phyloP scores from a whole-genome alignment of 2,797 vertebrate genomes.

The Dendrocincla tyrannina region DNA sequence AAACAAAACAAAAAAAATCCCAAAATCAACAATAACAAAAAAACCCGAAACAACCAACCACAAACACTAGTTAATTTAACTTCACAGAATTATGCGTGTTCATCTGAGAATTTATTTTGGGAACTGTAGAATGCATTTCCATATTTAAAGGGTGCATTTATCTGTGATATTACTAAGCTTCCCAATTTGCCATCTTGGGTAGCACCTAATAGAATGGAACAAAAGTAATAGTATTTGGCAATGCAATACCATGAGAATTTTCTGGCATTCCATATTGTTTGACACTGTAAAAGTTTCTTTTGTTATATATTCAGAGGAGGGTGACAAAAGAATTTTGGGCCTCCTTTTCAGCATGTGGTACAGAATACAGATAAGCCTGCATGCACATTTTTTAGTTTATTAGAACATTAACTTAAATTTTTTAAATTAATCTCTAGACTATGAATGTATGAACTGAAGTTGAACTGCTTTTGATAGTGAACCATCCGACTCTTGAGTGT shows the following conservation, averaged over 20 bases:
- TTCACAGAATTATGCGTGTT: not conserved
- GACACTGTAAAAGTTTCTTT: not conserved
- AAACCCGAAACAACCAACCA: not conserved
- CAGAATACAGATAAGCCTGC: not conserved
- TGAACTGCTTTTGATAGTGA: not conserved
- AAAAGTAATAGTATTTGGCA: not conserved
- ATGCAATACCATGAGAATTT: not conserved
- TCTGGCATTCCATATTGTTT: not conserved
- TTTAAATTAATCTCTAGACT: not conserved
- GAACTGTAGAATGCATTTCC: conserved; percentile 46
- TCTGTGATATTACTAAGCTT: conserved; percentile 3
- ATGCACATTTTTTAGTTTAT: not conserved
- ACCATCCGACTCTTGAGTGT: not conserved
- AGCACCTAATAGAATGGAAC: not conserved
- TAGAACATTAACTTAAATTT: not conserved
- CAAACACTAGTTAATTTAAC: conserved; percentile 22
- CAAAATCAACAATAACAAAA: no score
- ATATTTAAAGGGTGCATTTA: conserved; percentile 42
- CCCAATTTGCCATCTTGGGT: not conserved
- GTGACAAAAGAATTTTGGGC: not conserved
- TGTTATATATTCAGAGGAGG: not conserved
- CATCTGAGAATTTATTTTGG: conserved; percentile 48
- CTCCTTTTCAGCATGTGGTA: not conserved
- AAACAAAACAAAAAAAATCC: not conserved
- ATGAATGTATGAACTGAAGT: not conserved